Percentiles rank a stretch among this genome's conserved stretches.
Conservation (phyloP, 2,113 vertebrate species). For the Drymodes brunneopygia region DNA sequence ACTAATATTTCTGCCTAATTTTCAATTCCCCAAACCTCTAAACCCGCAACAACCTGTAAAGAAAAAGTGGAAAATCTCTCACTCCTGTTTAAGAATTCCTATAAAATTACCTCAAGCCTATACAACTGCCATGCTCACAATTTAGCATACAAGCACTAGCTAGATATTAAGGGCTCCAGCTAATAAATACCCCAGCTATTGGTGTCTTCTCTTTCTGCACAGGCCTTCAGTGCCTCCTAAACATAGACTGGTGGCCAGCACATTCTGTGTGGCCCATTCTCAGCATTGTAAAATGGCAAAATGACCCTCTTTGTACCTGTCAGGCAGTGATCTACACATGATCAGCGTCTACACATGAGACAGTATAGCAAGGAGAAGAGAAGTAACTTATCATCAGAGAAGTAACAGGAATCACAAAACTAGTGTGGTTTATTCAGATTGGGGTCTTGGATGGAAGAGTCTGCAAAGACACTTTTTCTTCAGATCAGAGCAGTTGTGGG, state of each 20-base stretch:
- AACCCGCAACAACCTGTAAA: too few relatives aligned
- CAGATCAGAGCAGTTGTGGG: not conserved
- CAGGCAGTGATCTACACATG: not conserved
- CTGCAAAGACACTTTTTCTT: not conserved
- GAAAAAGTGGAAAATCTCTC: not conserved
- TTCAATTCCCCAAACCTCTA: too few relatives aligned
- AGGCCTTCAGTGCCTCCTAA: not conserved
- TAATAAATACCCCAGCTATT: not conserved
- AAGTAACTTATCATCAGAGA: not conserved
- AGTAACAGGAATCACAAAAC: not conserved
- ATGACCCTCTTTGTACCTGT: not conserved
- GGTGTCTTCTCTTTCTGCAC: not conserved
- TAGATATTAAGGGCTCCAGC: not conserved
- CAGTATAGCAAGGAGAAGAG: not conserved
- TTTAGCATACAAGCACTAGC: not conserved
- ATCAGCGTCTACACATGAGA: not conserved
- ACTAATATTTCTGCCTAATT: too few relatives aligned
- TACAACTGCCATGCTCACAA: not conserved
- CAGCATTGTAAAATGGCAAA: not conserved
- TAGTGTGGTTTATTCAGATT: not conserved
- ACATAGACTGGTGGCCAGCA: accelerated
- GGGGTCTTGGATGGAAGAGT: not conserved
- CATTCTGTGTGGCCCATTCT: not conserved
- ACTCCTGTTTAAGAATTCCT: accelerated
- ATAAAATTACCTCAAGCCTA: not conserved